Evolutionary conservation across 2,888 invertebrate species (phyloP).

Genomic region (Periphyllus acericola): DNA sequence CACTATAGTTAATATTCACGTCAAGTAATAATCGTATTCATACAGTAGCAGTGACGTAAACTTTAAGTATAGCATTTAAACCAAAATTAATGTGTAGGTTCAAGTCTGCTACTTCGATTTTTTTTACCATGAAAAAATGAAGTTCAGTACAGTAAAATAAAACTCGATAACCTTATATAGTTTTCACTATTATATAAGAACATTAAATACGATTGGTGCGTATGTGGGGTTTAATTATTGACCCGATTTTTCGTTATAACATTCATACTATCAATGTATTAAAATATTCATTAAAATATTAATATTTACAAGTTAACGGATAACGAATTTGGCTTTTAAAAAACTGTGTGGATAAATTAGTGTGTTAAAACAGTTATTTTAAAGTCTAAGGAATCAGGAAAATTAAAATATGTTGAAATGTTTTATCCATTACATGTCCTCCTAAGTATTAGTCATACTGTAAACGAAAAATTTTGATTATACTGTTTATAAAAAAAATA

Average conservation of each 20-base stretch:
- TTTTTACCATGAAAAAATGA: neutral
- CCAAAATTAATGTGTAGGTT: neutral
- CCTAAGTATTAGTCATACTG: too few relatives aligned
- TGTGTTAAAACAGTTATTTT: too few relatives aligned
- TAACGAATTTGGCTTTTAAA: too few relatives aligned
- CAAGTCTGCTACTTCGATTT: neutral
- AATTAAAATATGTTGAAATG: too few relatives aligned
- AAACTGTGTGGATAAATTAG: too few relatives aligned
- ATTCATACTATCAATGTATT: neutral
- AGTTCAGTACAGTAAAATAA: neutral
- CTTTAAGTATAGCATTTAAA: slow-evolving; percentile 12
- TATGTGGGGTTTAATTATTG: neutral
- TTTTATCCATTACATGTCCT: too few relatives aligned
- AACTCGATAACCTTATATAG: neutral
- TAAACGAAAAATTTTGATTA: too few relatives aligned
- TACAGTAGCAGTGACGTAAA: slow-evolving; percentile 34
- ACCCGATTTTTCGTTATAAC: neutral
- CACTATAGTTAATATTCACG: slow-evolving; percentile 9
- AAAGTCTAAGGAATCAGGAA: too few relatives aligned
- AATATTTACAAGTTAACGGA: too few relatives aligned
- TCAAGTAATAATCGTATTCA: slow-evolving; percentile 31
- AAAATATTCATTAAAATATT: too few relatives aligned
- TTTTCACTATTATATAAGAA: neutral
- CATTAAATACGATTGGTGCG: neutral
- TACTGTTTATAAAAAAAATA: too few relatives aligned